A percentile compares a stretch with the other conserved stretches of the same genome.
phyloP scores from a whole-genome alignment of 2,113 vertebrate species.

The Thunnus maccoyii region DNA sequence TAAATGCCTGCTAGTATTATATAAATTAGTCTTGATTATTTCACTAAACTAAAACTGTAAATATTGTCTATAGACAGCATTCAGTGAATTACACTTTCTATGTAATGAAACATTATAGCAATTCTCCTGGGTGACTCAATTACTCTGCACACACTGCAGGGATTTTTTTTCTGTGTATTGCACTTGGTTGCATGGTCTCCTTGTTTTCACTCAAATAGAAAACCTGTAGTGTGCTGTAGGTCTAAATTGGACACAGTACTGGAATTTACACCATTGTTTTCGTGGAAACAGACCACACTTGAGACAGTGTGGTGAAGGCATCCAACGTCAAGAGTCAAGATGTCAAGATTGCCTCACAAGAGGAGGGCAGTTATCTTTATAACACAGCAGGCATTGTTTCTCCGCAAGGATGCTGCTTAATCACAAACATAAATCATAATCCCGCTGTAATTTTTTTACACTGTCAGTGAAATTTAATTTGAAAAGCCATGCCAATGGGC shows the following conservation, averaged over 20 bases:
- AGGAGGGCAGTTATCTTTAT: slow-evolving; percentile 61
- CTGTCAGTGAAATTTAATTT: slow-evolving; percentile 30
- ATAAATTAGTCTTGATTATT: slow-evolving; percentile 63
- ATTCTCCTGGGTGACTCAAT: slow-evolving; percentile 67
- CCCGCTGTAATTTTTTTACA: slow-evolving; percentile 27
- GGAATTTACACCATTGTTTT: slow-evolving; percentile 62
- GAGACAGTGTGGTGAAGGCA: slow-evolving; percentile 49
- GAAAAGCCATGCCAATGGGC: slow-evolving; percentile 29
- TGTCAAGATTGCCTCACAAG: slow-evolving; percentile 56
- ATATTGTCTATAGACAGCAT: slow-evolving; percentile 59
- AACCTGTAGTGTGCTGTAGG: slow-evolving; percentile 70
- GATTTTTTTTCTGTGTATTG: slow-evolving; percentile 57
- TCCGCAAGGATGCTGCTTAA: slow-evolving; percentile 20
- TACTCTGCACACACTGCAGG: slow-evolving; percentile 62
- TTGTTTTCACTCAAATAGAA: slow-evolving; percentile 68
- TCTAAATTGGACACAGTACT: slow-evolving; percentile 76
- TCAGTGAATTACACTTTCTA: slow-evolving; percentile 53
- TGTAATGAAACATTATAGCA: slow-evolving; percentile 71
- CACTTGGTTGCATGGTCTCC: slow-evolving; percentile 73
- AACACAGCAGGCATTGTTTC: slow-evolving; percentile 46
- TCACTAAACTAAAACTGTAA: slow-evolving; percentile 59
- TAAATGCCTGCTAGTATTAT: slow-evolving; percentile 71
- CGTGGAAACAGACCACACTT: slow-evolving; percentile 40
- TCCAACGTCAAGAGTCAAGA: slow-evolving; percentile 54
- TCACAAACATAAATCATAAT: slow-evolving; percentile 33